Evolutionary conservation across 2,797 vertebrate species (phyloP).

Genomic region (Pelochelys cantorii): DNA sequence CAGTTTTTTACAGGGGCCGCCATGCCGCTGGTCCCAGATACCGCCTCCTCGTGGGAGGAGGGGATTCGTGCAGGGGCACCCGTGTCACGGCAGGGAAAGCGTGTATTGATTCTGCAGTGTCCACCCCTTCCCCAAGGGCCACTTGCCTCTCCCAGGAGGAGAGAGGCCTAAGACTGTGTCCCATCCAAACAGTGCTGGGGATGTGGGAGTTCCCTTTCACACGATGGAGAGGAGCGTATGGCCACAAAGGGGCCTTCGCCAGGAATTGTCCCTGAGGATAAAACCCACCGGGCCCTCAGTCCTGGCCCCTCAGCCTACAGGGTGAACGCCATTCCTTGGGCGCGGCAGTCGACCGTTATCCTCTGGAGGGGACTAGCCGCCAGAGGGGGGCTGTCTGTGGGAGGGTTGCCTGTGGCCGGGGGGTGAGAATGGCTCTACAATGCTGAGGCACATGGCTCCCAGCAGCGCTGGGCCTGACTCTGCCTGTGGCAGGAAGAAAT

Average conservation of each 20-base stretch:
- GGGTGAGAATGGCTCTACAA: background rate
- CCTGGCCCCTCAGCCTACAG: background rate
- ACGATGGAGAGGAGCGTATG: background rate
- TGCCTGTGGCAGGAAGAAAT: background rate
- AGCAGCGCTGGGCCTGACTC: background rate
- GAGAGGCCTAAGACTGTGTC: background rate
- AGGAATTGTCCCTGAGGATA: background rate
- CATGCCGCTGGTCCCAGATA: background rate
- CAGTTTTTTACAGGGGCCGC: background rate
- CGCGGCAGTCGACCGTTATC: background rate
- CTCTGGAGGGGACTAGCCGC: background rate
- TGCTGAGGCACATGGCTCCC: background rate
- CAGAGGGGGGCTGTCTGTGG: background rate
- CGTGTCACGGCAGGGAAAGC: background rate
- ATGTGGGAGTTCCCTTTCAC: background rate
- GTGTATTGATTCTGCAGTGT: background rate
- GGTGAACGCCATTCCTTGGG: background rate
- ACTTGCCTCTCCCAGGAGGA: background rate
- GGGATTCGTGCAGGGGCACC: background rate
- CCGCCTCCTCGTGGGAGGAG: rapidly evolving
- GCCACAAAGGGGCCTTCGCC: background rate
- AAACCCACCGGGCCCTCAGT: background rate
- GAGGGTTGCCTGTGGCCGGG: background rate
- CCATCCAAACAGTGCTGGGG: background rate
- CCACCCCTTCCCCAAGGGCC: rapidly evolving